Conservation (phyloP, 2,113 vertebrate genomes). For the Myotis yumanensis region DNA sequence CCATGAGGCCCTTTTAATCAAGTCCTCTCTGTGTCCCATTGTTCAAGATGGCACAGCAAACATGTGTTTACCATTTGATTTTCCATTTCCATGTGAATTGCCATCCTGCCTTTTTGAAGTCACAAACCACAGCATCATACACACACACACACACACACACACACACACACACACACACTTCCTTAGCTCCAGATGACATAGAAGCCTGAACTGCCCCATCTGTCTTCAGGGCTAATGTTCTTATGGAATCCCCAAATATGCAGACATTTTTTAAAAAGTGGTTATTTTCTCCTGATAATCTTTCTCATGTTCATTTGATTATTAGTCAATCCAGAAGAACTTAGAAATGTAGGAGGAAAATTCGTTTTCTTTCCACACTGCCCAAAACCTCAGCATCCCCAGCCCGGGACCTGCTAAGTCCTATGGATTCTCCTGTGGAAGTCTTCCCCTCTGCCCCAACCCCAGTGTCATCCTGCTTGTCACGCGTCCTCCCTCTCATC, state of each 20-base stretch:
- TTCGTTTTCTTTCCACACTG: background rate
- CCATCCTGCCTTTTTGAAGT: background rate
- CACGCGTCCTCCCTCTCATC: rapidly evolving
- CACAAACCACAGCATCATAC: background rate
- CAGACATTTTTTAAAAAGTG: background rate
- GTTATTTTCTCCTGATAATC: background rate
- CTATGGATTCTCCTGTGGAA: rapidly evolving
- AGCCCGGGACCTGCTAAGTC: background rate
- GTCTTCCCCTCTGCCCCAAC: background rate
- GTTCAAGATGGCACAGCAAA: background rate
- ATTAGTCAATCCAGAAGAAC: background rate
- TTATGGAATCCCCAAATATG: too few species aligned
- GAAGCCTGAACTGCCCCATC: too few species aligned
- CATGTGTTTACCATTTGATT: background rate
- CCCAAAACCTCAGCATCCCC: background rate
- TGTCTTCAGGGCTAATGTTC: too few species aligned
- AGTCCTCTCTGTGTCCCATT: background rate
- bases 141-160: too few species aligned
- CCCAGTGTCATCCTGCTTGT: background rate
- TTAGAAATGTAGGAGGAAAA: background rate
- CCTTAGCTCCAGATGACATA: background rate
- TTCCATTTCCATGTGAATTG: background rate
- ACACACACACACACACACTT: too few species aligned
- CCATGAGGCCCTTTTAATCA: background rate
- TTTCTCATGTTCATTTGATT: background rate